Conservation (phyloP, 2,888 invertebrate species). For the Anagyrus pseudococci region DNA sequence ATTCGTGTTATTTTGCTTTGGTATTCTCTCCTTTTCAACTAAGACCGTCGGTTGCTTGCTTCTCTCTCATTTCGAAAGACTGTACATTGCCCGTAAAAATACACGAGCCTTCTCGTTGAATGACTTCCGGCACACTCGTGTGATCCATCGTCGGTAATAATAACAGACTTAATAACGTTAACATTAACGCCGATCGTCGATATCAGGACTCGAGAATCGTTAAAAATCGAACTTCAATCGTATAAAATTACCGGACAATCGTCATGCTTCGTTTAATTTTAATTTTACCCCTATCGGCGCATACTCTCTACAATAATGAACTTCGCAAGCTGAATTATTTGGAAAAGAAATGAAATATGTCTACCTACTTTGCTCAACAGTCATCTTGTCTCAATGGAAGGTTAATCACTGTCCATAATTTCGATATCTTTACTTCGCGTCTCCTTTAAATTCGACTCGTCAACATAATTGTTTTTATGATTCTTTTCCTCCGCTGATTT, state of each 20-base stretch:
- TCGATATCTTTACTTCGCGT: constrained; percentile 49
- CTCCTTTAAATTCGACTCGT: constrained; percentile 57
- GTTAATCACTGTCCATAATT: constrained; percentile 57
- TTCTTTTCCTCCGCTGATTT: constrained; percentile 59
- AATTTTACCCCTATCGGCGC: too few relatives aligned
- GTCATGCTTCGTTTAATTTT: constrained; percentile 26
- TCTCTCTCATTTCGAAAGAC: constrained; percentile 19
- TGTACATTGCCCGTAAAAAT: constrained; percentile 20
- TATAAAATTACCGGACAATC: constrained; percentile 42
- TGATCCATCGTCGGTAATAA: constrained; percentile 10
- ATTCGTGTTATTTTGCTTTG: constrained; percentile 37
- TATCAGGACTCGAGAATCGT: constrained; percentile 34
- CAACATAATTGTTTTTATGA: constrained; percentile 56
- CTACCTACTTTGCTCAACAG: constrained; percentile 38
- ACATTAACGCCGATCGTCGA: constrained; percentile 17
- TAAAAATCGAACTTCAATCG: constrained; percentile 46
- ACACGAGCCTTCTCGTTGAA: constrained; percentile 15
- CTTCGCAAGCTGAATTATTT: constrained; percentile 42
- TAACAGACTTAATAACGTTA: constrained; percentile 24
- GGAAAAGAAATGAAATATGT: constrained; percentile 40
- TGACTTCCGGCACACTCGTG: constrained; percentile 2
- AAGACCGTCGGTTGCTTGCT: constrained; percentile 20
- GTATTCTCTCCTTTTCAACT: constrained; percentile 19
- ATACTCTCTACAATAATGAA: constrained; percentile 44
- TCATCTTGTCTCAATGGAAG: constrained; percentile 38